Conservation (phyloP, 2,797 vertebrate genomes). For the Sebastolobus alascanus region DNA sequence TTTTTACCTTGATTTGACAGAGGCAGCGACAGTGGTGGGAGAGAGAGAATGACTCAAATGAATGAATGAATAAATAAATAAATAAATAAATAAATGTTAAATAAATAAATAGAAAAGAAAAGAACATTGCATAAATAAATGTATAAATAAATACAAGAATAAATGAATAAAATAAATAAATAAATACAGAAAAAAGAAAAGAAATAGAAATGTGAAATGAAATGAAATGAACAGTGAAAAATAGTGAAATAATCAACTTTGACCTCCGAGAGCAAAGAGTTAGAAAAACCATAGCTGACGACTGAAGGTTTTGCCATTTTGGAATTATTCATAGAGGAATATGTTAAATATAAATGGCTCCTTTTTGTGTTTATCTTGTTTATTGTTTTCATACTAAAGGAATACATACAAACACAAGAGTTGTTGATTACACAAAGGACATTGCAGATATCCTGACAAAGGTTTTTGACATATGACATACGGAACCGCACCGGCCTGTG, state of each 20-base stretch:
- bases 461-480: neutral
- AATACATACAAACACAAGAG: neutral
- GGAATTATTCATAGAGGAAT: constrained; percentile 20
- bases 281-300: constrained; percentile 9
- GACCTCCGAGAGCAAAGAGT: neutral
- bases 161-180: too few relatives aligned
- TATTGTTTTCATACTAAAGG: neutral
- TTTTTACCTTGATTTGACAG: too few relatives aligned
- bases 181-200: too few relatives aligned
- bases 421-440: neutral
- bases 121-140: too few relatives aligned
- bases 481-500: neutral
- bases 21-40: too few relatives aligned
- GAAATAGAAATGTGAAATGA: too few relatives aligned
- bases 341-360: constrained; percentile 10
- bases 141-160: too few relatives aligned
- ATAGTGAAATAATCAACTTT: constrained; percentile 15
- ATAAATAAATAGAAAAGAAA: too few relatives aligned
- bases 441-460: neutral
- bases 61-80: too few relatives aligned
- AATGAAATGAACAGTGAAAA: too few relatives aligned
- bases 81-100: too few relatives aligned
- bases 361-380: neutral
- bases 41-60: too few relatives aligned
- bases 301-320: constrained; percentile 17